These are phyloP conservation scores for Eristalis intricaria DNA, from an alignment of 2,888 invertebrate species.

Conservation along the genomic window DNA sequence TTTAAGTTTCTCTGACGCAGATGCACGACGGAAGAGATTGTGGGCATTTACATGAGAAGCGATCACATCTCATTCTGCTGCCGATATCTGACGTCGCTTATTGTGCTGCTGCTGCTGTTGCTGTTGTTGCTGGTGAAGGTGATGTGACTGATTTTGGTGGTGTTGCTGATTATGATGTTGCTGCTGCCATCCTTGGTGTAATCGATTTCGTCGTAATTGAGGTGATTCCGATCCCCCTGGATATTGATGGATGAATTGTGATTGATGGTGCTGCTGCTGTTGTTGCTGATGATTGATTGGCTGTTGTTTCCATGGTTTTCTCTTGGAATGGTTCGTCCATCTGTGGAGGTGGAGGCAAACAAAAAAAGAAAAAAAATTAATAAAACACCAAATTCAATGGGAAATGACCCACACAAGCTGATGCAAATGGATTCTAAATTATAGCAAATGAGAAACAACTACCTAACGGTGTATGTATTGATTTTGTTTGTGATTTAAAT, in stretches of 20 bases:
- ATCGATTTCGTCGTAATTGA: conserved; percentile 59
- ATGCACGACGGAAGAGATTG: conserved; percentile 39
- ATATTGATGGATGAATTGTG: conserved; percentile 41
- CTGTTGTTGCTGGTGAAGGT: conserved; percentile 36
- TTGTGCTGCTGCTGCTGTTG: conserved; percentile 54
- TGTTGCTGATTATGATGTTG: conserved; percentile 45
- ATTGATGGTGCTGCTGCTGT: conserved; percentile 74
- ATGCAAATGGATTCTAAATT: conserved; percentile 26
- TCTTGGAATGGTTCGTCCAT: conserved; percentile 75
- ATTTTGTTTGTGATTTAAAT: conserved; percentile 50
- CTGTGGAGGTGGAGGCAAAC: conserved; percentile 64
- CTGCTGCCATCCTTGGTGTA: conserved; percentile 62
- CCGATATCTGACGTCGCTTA: conserved; percentile 61
- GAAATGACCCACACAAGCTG: conserved; percentile 13
- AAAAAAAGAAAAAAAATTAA: not conserved
- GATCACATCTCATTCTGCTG: conserved; percentile 42
- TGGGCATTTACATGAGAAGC: not conserved
- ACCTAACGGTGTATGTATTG: conserved; percentile 15
- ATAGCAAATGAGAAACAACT: not conserved
- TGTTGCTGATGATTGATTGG: conserved; percentile 75
- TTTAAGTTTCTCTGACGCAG: conserved; percentile 6
- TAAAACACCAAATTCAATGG: not conserved
- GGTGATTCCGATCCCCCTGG: conserved; percentile 34
- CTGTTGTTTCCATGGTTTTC: conserved; percentile 77
- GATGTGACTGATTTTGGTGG: conserved; percentile 29